Evolutionary conservation across 2,797 vertebrate genomes (phyloP), one percentile per base, ranked within the genome.

Genomic region (Sebastes trivittatus): DNA sequence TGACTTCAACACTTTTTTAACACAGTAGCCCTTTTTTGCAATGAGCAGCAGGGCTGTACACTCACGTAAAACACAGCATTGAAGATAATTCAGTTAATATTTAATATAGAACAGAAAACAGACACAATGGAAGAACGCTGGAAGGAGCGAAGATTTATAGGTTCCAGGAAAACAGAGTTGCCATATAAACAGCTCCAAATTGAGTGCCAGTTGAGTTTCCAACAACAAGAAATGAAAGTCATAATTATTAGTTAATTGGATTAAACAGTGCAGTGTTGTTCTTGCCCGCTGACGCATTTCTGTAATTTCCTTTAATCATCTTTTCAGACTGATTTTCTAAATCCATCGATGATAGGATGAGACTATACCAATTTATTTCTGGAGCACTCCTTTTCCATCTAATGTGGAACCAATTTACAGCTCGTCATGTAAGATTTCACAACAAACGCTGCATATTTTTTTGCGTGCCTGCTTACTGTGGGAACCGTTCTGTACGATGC

Each of bases 1-100:
- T 86, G 91, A 87, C 92, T 93, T 91, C 90, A 92, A 87, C 92
- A 89, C 90, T 93, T 92, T 92, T 92, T 93, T 89, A 89, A 87
- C 88, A 95, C 94, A 91, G 94, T 95, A 96, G 94, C 94, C 89
- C 82, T 81, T 87, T 49, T 84, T 89, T 81, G 75, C 58, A 78
- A 77, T 74, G 88, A 89, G 89, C 73, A n/a, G 80, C 78, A 66
- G 78, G 34, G 76, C 77, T 88, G 62, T 72, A 77, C 66, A 83
- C 82, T 79, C 83, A 78, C 70, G 58, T 88, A 88, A 93, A 93
- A 93, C 82, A 84, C 77, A 84, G 85, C 64, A 76, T 77, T 87
- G 81, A 89, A 82, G 72, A 82, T 91, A 87, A 92, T 93, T 89
- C 75, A 84, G 88, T 94, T 92, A 91, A 91, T 93, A 92, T 93